Evolutionary conservation across 2,888 invertebrate genomes (phyloP).

Genomic region (Xestia c-nigrum): DNA sequence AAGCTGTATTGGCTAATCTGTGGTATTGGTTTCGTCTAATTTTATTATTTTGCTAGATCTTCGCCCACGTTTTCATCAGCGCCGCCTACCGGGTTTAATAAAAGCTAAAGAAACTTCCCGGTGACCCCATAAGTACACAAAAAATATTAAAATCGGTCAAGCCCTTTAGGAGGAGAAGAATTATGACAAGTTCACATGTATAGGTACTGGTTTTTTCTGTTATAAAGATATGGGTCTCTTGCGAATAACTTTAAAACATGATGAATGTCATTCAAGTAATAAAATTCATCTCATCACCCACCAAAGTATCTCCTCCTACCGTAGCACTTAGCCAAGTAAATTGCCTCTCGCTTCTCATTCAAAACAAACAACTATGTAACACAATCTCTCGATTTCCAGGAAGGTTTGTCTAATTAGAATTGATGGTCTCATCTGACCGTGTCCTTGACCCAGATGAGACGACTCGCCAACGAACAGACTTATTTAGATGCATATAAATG

Average conservation of each 20-base stretch:
- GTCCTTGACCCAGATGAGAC: conserved; percentile 60
- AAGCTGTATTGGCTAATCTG: too few species aligned
- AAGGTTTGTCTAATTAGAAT: conserved; percentile 54
- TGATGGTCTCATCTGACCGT: conserved; percentile 39
- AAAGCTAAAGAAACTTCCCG: background rate
- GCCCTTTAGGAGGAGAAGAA: background rate
- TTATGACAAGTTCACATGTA: background rate
- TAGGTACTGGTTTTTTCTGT: background rate
- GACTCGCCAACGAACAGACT: conserved; percentile 28
- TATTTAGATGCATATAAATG: conserved; percentile 45
- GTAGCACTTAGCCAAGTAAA: conserved; percentile 3
- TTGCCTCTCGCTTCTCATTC: background rate
- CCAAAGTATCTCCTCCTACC: background rate
- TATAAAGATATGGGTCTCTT: background rate
- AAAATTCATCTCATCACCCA: background rate
- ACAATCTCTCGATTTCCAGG: conserved; percentile 29
- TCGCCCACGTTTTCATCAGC: background rate
- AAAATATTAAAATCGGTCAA: background rate
- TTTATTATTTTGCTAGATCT: background rate
- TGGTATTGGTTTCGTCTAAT: background rate
- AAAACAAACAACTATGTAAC: conserved; percentile 13
- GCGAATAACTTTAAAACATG: background rate
- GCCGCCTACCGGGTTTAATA: background rate
- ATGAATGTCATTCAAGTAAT: background rate
- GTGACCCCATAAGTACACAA: background rate